Evolutionary conservation across 2,797 vertebrate genomes (phyloP).

Genomic region (Myotis findleyi): DNA sequence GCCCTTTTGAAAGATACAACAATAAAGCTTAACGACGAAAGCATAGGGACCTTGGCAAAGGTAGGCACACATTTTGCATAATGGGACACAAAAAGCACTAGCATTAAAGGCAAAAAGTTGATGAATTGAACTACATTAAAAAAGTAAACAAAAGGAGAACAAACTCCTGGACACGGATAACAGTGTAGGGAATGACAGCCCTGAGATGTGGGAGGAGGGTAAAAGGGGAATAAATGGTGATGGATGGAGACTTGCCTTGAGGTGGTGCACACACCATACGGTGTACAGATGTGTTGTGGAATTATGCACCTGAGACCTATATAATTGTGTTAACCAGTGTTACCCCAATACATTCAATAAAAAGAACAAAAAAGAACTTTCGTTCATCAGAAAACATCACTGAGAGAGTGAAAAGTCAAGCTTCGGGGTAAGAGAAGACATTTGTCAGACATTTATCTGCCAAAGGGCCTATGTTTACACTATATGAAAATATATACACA

Average conservation of each 20-base stretch:
- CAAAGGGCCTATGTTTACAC: neutral
- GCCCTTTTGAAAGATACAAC: neutral
- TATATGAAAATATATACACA: neutral
- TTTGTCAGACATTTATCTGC: neutral
- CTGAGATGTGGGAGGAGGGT: neutral
- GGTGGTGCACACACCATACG: neutral
- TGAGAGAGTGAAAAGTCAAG: slow-evolving; percentile 14
- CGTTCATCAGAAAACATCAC: neutral
- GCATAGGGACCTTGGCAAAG: neutral
- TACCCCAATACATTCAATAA: neutral
- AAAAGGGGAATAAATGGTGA: neutral
- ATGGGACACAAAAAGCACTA: neutral
- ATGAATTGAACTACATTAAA: neutral
- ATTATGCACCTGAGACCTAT: neutral
- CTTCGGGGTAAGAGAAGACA: neutral
- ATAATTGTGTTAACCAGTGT: neutral
- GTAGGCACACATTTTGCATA: neutral
- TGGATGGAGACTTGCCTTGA: neutral
- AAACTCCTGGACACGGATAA: neutral
- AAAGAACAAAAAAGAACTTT: neutral
- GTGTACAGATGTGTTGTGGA: neutral
- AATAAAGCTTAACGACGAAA: slow-evolving; percentile 45
- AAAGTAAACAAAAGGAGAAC: neutral
- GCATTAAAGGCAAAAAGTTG: neutral
- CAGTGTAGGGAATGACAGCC: neutral